These are phyloP conservation scores for Takifugu ocellatus DNA, from an alignment of 2,797 vertebrate genomes.

Conservation along the genomic window DNA sequence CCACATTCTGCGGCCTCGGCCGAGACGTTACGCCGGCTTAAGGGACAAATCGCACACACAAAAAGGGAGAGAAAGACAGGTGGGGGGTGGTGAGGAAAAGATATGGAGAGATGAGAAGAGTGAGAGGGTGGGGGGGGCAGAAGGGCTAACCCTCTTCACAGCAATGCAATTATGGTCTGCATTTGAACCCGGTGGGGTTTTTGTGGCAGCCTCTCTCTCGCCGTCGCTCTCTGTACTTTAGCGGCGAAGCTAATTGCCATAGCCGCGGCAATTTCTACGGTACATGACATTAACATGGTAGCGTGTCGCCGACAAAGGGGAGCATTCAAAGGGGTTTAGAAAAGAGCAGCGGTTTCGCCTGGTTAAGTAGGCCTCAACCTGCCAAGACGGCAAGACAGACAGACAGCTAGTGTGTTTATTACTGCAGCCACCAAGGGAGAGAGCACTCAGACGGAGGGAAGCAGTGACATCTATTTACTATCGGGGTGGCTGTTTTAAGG, in stretches of 20 bases:
- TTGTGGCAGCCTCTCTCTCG: slow-evolving; percentile 85
- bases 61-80: slow-evolving; percentile 63
- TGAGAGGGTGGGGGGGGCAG: slow-evolving; percentile 9
- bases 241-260: slow-evolving; percentile 99
- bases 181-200: slow-evolving; percentile 97
- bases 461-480: slow-evolving; percentile 1
- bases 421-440: slow-evolving; percentile 63
- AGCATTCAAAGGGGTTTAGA: slow-evolving; percentile 76
- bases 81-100: slow-evolving; percentile 24
- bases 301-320: slow-evolving; percentile 77
- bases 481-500: slow-evolving; percentile 28
- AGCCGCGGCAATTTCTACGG: slow-evolving; percentile 99
- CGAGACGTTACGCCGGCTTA: slow-evolving; percentile 99
- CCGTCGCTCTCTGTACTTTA: slow-evolving; percentile 87
- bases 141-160: slow-evolving; percentile 89
- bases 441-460: slow-evolving; percentile 13
- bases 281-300: slow-evolving; percentile 98
- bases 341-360: slow-evolving; percentile 74
- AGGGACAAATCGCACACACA: slow-evolving; percentile 99
- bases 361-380: slow-evolving; percentile 79
- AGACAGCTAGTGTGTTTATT: slow-evolving; percentile 80
- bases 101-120: slow-evolving; percentile 30
- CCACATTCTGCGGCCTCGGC: slow-evolving; percentile 98
- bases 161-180: slow-evolving; percentile 98
- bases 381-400: slow-evolving; percentile 70